phyloP scores from a whole-genome alignment of 2,888 invertebrate genomes.

The Carabus problematicus region DNA sequence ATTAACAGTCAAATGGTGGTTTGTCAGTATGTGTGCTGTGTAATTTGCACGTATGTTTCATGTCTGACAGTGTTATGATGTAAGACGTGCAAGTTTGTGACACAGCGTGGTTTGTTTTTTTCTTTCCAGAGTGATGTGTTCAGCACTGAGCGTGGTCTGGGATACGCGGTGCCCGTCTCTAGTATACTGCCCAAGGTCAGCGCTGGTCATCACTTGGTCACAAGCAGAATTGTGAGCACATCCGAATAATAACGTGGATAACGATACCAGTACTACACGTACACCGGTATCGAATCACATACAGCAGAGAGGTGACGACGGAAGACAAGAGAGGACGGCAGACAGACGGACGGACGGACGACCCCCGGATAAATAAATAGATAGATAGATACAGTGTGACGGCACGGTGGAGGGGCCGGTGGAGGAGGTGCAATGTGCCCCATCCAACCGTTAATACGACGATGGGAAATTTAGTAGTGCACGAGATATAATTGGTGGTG shows the following conservation, averaged over 20 bases:
- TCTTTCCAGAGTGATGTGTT: slow-evolving; percentile 15
- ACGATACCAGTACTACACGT: slow-evolving; percentile 3
- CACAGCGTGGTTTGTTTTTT: background rate
- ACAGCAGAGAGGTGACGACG: too few species aligned
- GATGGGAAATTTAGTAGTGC: slow-evolving; percentile 4
- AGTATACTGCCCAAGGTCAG: background rate
- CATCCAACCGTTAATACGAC: background rate
- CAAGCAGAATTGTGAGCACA: too few species aligned
- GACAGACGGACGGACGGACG: too few species aligned
- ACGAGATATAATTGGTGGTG: background rate
- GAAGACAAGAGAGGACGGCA: too few species aligned
- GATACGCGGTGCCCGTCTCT: background rate
- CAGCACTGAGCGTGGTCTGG: background rate
- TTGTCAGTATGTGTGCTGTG: too few species aligned
- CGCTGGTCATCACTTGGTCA: background rate
- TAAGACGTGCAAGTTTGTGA: background rate
- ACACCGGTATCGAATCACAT: background rate
- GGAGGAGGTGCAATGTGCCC: background rate
- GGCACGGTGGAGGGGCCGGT: background rate
- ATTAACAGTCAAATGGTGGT: too few species aligned
- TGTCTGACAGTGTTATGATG: too few species aligned
- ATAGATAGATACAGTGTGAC: background rate
- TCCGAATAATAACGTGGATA: background rate
- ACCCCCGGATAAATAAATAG: background rate
- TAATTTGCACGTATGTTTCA: too few species aligned